phyloP scores from a whole-genome alignment of 2,888 invertebrate species.

The Quadriops clusia region DNA sequence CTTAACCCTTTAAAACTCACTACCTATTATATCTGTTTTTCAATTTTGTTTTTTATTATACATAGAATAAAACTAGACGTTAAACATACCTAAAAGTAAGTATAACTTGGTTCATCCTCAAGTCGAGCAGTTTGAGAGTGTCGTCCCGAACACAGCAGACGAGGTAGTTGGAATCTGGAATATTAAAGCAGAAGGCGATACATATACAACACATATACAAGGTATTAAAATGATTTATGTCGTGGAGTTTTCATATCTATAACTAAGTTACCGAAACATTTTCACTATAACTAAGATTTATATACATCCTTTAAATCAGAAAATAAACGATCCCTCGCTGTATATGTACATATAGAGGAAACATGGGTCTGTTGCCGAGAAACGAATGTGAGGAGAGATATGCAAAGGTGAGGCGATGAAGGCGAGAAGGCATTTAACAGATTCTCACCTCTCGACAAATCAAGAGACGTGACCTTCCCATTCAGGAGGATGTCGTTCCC shows the following conservation, averaged over 20 bases:
- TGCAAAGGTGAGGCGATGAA: not conserved
- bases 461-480: slow-evolving; percentile 90
- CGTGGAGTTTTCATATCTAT: too few relatives aligned
- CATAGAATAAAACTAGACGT: too few relatives aligned
- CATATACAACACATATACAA: not conserved
- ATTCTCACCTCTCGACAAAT: slow-evolving; percentile 72
- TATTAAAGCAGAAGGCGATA: slow-evolving; percentile 11
- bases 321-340: too few relatives aligned
- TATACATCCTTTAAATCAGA: too few relatives aligned
- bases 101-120: slow-evolving; percentile 86
- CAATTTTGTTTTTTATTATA: too few relatives aligned
- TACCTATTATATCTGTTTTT: too few relatives aligned
- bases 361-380: not conserved
- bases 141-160: slow-evolving; percentile 92
- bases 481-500: slow-evolving; percentile 79
- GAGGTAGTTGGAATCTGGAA: slow-evolving; percentile 76
- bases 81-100: slow-evolving; percentile 75
- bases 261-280: too few relatives aligned
- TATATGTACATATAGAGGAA: too few relatives aligned
- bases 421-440: not conserved
- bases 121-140: slow-evolving; percentile 85
- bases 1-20: too few relatives aligned
- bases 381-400: not conserved
- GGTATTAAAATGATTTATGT: not conserved
- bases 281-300: too few relatives aligned